Evolutionary conservation across 2,797 vertebrate genomes (phyloP), one percentile per base, ranked within the genome.

Genomic region (Poecilia wingei): DNA sequence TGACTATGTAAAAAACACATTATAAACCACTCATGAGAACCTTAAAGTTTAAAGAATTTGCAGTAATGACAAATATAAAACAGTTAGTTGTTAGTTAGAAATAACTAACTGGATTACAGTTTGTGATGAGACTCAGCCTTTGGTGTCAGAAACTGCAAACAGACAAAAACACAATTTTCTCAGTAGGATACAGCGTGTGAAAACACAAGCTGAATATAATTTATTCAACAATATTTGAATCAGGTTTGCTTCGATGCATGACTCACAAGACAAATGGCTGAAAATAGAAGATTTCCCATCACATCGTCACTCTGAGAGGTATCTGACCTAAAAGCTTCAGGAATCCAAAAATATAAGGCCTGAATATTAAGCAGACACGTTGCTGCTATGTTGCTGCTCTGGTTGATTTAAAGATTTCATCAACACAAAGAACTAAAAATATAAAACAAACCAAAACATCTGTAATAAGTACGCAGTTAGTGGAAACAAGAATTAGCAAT

Each of bases 321-420:
- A 61, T 66, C 80, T 68, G 77, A 85, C 79, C 77, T 76, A 84
- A 87, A 90, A 55, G 68, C 84, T 84, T 78, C 53, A 72, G 72
- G 79, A 75, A 72, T 82, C 89, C 91, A 93, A 89, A 93, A 93
- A 92, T 93, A 93, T 64, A 72, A 53, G 41, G 22, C 74, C 64
- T 31, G 39, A 85, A 69, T 75, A 74, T 78, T 78, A 91, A 74
- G 75, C 47, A 73, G 36, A 47, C 49, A 53, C 33, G 53, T 74
- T n/a, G 77, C 70, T 77, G 70, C 75, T 73, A 41, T 81, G 69
- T 31, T 72, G 66, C 69, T 59, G 46, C 80, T 64, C 31, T 64
- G 31, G 14, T 33, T 33, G 28, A 55, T 28, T 57, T 61, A 53
- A 59, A 28, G 10, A 59, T 31, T 59, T 59, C 13, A 66, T 39